phyloP scores from a whole-genome alignment of 1,140 invertebrate genomes.

The Hypsibius dujardini region DNA sequence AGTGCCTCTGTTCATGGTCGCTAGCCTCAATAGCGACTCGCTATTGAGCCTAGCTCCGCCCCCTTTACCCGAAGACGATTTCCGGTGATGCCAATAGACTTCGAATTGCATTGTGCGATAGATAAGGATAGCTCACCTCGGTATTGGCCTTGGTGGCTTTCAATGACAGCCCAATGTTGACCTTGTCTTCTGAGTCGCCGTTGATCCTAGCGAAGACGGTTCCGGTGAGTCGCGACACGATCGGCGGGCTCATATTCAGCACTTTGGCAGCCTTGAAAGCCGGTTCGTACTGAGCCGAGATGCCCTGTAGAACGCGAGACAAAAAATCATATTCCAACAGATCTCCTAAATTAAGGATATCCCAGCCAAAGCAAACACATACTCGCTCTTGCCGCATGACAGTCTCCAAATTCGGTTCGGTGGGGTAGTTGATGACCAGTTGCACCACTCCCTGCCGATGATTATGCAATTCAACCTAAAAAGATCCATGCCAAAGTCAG shows the following conservation, averaged over 20 bases:
- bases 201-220: slow-evolving; percentile 38
- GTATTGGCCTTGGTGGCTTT: slow-evolving; percentile 64
- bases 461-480: not conserved
- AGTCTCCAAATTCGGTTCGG: not conserved
- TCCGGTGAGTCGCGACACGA: slow-evolving; percentile 66
- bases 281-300: not conserved
- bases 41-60: too few species aligned
- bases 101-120: too few species aligned
- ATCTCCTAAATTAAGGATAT: too few species aligned
- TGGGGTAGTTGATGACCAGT: not conserved
- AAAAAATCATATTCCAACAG: not conserved
- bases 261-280: slow-evolving; percentile 33
- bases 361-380: not conserved
- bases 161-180: slow-evolving; percentile 74
- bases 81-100: too few species aligned
- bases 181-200: slow-evolving; percentile 37
- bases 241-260: slow-evolving; percentile 45
- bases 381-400: not conserved
- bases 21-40: too few species aligned
- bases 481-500: too few species aligned
- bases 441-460: not conserved
- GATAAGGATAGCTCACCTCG: too few species aligned
- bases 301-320: not conserved
- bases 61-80: too few species aligned
- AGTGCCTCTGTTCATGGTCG: too few species aligned